Base-by-base conservation (phyloP, 2,888 invertebrate species). In the Cactoblastis cactorum region DNA sequence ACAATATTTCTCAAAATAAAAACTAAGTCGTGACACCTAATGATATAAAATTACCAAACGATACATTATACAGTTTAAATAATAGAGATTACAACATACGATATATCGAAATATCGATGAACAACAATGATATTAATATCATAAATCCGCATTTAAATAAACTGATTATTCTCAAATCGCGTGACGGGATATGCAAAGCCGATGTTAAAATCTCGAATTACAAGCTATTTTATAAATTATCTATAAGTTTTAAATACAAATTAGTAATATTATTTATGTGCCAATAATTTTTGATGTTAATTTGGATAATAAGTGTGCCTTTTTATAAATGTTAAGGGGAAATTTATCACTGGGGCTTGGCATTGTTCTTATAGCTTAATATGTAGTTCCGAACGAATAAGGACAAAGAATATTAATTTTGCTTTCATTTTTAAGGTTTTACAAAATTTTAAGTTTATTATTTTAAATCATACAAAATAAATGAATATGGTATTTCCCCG, bases 181-280 rank as follows among this genome's bases (percentile, higher is more conserved):
- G 62, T 62, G 62, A 58, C 53, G 51, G 45, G 52, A 52, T 57
- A 56, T 59, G 57, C 61, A 53, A 57, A 61, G 41, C 28, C 37
- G 54, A 50, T 53, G 60, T 59, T 63, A 59, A 45, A 52, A 56
- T 57, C 55, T 53, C 49, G 58, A 57, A 49, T 51, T 53, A 59
- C 54, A 61, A 53, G 53, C 52, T 35, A 45, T 47, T 53, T 56
- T 55, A 58, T 55, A 49, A 56, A 61, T 57, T 53, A 51, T 46
- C 45, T 50, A 38, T 49, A 37, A 17, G 43, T 19, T n/a, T 46
- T 34, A 19, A 17, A 46, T 46, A 19, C 19, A 9, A 39, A 28
- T 28, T 28, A 39, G 12, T 17, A 22, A 15, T 18, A 24, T 48
- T 38, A 17, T 38, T 37, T 37, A 41, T 22, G 19, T 41, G 8